Base-by-base conservation (phyloP, 2,113 vertebrate genomes). In the Heterocephalus glaber region DNA sequence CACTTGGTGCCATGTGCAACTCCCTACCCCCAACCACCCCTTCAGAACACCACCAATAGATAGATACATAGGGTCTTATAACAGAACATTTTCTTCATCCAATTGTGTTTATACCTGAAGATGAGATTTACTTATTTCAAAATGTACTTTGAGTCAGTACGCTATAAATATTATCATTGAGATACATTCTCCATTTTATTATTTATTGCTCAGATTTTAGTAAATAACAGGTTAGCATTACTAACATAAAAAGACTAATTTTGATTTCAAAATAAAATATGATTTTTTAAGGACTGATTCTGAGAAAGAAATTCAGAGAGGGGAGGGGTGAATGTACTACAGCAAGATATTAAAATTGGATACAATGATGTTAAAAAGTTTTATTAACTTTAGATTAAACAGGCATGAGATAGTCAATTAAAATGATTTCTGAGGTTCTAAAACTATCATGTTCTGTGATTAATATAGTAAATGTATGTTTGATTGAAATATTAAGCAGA, bases 381-480 rank as follows among this genome's bases (percentile, higher is more conserved):
- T 97, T 97, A 97, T 96, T 97, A 97, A 97, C 92, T 97, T 98
- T 95, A 97, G 95, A 96, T 98, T 96, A 96, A 96, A 95, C 9
- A 92, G 95, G 95, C 96, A 96, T 96, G 93, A 96, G 44, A 70
- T 95, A 95, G 95, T 97, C 93, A 98, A 98, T 97, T 97, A 97
- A 97, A 97, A 97, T 98, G 97, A 98, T 98, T 97, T 98, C 97
- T 97, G 90, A 94, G 97, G 95, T 96, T 97, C 97, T 97, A 97
- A 97, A 97, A 95, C 95, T 56, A 96, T 97, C 97, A 94, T 88
- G 81, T 89, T 95, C 95, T 89, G 22, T 97, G 96, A 97, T 98
- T 97, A 97, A 97, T 97, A 96, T 1, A 96, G 93, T 63, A 97
- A 97, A 97, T 97, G 95, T 92, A 97, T 92, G 79, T 96, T 97